Evolutionary conservation across 2,888 invertebrate species (phyloP).

Genomic region (Nymphalis c-album): DNA sequence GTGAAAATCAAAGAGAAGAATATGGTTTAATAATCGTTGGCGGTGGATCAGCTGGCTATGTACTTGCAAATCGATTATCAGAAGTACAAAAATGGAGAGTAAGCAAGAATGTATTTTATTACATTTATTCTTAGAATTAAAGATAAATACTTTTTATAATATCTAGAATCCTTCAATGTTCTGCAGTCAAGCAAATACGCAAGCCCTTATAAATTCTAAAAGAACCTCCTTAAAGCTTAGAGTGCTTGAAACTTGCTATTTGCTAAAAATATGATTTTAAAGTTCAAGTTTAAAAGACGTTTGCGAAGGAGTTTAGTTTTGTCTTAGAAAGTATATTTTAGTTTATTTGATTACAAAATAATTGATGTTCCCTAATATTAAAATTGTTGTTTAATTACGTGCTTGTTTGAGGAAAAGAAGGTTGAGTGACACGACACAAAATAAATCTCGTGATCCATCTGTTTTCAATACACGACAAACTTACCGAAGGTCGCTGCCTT

Average conservation of each 20-base stretch:
- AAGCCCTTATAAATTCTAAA: too few species aligned
- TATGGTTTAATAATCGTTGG: conserved; percentile 85
- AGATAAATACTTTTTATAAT: too few species aligned
- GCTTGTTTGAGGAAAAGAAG: not conserved
- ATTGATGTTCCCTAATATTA: not conserved
- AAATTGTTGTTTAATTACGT: not conserved
- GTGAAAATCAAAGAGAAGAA: conserved; percentile 38
- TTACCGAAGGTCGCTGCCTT: not conserved
- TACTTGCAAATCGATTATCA: conserved; percentile 83
- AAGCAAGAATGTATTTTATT: not conserved
- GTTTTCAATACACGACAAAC: not conserved
- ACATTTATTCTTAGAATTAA: not conserved
- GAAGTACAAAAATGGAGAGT: conserved; percentile 67
- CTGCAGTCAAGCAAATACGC: too few species aligned
- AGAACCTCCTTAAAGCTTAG: too few species aligned
- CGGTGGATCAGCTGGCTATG: conserved; percentile 86
- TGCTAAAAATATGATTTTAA: not conserved
- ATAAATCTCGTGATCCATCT: not conserved
- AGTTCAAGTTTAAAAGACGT: too few species aligned
- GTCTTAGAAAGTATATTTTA: too few species aligned
- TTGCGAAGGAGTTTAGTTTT: too few species aligned
- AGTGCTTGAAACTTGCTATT: not conserved
- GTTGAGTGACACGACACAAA: conserved; percentile 1
- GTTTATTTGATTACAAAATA: not conserved
- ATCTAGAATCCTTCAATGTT: too few species aligned